Evolutionary conservation across 2,888 invertebrate species (phyloP), one percentile per base, ranked within the genome.

Genomic region (Netelia inedita): DNA sequence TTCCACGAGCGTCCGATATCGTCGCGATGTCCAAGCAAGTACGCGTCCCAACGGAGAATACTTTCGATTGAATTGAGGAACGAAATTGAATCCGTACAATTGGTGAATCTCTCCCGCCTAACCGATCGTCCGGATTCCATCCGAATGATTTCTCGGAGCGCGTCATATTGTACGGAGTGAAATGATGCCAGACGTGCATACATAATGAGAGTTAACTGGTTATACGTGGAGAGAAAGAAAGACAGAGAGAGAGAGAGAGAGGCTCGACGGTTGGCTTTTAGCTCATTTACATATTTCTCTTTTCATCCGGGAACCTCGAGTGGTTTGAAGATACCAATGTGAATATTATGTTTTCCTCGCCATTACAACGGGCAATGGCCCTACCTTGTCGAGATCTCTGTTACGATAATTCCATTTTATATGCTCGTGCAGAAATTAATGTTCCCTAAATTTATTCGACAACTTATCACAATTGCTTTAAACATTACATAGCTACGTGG

Each of bases 141-240:
- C 80, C 75, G 80, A 83, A 80, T 83, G 75, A 80, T 83, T 83
- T 83, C 83, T 83, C 83, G 83, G 46, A 72, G 72, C 71, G 28
- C 84, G 79, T 84, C 86, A 86, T 82, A 79, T 74, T 85, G 84
- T 82, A 86, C 82, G 69, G 63, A 76, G 80, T 85, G 83, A 85
- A 86, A 86, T 86, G 86, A 86, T 86, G 86, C 81, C 86, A 86
- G 79, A 72, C 83, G 74, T 83, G 86, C 86, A 86, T 86, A 83
- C 85, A 75, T 86, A 86, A 86, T 86, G 85, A 86, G 86, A 83
- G 59, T 68, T 72, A 80, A 83, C 83, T 83, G 83, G 83, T 83
- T 83, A 80, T 83, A 66, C 53, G 65, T 61, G 75, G 46, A 72
- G 35, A 61, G 61, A 69, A 68, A 69, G 59, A 59, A 43, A 69